phyloP scores from a whole-genome alignment of 1,140 invertebrate species.

The Drosophila jambulina region DNA sequence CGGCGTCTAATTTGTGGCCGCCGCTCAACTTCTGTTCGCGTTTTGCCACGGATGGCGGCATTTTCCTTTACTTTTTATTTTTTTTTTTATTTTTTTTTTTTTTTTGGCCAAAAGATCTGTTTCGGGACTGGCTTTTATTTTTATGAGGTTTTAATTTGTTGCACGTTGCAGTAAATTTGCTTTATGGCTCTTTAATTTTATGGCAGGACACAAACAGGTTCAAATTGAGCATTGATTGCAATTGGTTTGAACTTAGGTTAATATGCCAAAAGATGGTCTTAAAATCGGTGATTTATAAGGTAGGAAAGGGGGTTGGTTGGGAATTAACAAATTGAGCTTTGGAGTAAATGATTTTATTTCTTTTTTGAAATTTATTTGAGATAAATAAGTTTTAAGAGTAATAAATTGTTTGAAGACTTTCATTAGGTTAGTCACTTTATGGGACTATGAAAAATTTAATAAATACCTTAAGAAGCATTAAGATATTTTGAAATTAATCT shows the following conservation, averaged over 20 bases:
- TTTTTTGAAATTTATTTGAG: neutral
- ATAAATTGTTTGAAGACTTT: neutral
- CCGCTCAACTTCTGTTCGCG: slow-evolving; percentile 73
- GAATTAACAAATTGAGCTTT: neutral
- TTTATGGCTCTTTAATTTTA: slow-evolving; percentile 64
- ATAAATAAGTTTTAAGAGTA: neutral
- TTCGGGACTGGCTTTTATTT: slow-evolving; percentile 71
- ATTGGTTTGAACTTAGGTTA: slow-evolving; percentile 33
- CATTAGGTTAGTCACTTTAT: neutral
- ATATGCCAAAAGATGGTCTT: slow-evolving; percentile 33
- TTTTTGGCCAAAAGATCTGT: slow-evolving; percentile 28
- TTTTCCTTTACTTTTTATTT: slow-evolving; percentile 47
- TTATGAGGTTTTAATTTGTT: slow-evolving; percentile 84
- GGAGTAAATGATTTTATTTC: neutral
- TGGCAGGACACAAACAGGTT: slow-evolving; percentile 38
- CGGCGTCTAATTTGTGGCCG: slow-evolving; percentile 75
- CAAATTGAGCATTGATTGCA: slow-evolving; percentile 43
- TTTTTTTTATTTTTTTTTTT: slow-evolving; percentile 6
- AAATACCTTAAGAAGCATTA: neutral
- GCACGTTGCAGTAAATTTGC: slow-evolving; percentile 76
- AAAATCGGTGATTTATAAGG: slow-evolving; percentile 15
- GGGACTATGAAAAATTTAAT: too few relatives aligned
- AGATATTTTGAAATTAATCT: neutral
- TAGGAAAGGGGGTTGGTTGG: neutral
- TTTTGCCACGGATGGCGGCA: slow-evolving; percentile 62